Conservation (phyloP, 2,113 vertebrate genomes). For the Lucifuga dentata region DNA sequence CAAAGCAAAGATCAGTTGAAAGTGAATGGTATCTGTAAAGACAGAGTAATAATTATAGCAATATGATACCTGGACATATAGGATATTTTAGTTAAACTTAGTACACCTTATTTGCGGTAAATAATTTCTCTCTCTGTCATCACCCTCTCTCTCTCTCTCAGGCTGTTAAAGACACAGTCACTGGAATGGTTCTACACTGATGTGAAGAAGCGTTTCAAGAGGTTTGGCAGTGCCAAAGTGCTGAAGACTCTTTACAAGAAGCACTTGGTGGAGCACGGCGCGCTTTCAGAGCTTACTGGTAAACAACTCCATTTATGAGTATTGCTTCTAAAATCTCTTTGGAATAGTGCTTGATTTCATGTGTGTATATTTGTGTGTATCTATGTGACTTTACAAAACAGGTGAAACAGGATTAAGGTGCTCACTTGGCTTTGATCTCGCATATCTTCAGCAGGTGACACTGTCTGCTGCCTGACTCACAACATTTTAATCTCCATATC, state of each 20-base stretch:
- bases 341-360: no score
- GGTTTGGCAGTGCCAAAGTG: constrained; percentile 97
- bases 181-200: constrained; percentile 98
- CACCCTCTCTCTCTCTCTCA: constrained; percentile 60
- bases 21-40: no score
- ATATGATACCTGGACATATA: no score
- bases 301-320: constrained; percentile 30
- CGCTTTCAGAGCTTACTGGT: constrained; percentile 86
- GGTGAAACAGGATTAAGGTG: constrained; percentile 37
- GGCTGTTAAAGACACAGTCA: constrained; percentile 90
- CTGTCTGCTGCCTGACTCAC: constrained; percentile 14
- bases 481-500: not conserved
- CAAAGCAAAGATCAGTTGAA: not conserved
- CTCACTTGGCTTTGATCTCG: constrained; percentile 28
- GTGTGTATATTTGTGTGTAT: not conserved
- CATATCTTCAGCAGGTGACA: constrained; percentile 41
- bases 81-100: no score
- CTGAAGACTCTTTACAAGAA: constrained; percentile 94
- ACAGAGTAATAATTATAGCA: no score
- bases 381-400: constrained; percentile 4
- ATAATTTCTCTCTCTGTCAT: not conserved
- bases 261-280: constrained; percentile 85
- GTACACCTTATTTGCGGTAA: no score
- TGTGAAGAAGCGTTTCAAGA: constrained; percentile 94
- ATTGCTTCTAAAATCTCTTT: not conserved